Evolutionary conservation across 2,797 vertebrate genomes (phyloP).

Genomic region (Platalea minor): DNA sequence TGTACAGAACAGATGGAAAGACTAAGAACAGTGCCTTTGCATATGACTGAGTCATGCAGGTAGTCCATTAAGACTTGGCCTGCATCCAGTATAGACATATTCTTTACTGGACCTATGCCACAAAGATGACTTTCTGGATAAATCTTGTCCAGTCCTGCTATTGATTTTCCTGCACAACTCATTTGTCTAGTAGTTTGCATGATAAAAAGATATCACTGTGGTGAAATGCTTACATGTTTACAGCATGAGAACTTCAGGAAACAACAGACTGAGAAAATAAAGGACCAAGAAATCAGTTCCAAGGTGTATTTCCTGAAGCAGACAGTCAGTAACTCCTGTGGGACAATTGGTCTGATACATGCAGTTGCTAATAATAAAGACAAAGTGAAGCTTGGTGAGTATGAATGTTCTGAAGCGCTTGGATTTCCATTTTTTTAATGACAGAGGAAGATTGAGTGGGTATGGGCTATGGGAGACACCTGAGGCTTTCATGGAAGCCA

Average conservation of each 20-base stretch:
- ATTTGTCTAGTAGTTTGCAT: background rate
- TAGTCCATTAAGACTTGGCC: constrained; percentile 35
- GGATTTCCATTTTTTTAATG: background rate
- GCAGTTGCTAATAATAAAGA: constrained; percentile 91
- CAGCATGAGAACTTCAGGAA: constrained; percentile 93
- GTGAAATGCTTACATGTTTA: background rate
- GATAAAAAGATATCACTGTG: background rate
- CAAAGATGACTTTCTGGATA: background rate
- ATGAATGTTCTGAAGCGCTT: background rate
- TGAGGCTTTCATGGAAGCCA: background rate
- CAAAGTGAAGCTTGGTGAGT: constrained; percentile 88
- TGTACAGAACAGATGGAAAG: background rate
- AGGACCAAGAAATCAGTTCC: constrained; percentile 74
- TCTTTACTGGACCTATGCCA: background rate
- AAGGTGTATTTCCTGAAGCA: constrained; percentile 94
- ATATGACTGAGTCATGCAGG: constrained; percentile 6
- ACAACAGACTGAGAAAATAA: constrained; percentile 84
- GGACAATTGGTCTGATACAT: constrained; percentile 92
- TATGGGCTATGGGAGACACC: background rate
- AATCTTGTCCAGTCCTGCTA: background rate
- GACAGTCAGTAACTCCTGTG: constrained; percentile 91
- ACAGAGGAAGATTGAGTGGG: background rate
- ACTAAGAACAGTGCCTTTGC: background rate
- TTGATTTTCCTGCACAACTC: background rate
- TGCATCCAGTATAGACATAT: background rate